These are phyloP conservation scores for Xestia ashworthii DNA, from an alignment of 2,888 invertebrate species.

Conservation along the genomic window DNA sequence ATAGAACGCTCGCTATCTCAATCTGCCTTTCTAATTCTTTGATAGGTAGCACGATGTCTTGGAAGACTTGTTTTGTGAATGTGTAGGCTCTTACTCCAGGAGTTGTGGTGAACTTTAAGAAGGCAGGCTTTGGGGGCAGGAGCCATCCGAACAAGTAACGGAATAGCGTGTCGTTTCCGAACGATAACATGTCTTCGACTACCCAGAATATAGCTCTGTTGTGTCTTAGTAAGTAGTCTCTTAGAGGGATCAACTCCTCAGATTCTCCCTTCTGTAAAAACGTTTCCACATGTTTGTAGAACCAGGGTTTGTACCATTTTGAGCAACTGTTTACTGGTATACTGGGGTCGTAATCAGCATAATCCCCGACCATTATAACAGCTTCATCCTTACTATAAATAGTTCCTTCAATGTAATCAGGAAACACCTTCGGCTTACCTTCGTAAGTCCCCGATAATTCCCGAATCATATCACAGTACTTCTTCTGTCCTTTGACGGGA, in stretches of 20 bases:
- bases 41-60: conserved; percentile 93
- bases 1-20: conserved; percentile 90
- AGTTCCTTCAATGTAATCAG: conserved; percentile 93
- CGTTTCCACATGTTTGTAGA: conserved; percentile 92
- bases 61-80: conserved; percentile 93
- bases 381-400: conserved; percentile 92
- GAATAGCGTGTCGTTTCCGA: conserved; percentile 92
- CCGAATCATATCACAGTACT: conserved; percentile 92
- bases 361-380: conserved; percentile 92
- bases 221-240: conserved; percentile 92
- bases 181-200: conserved; percentile 93
- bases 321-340: conserved; percentile 90
- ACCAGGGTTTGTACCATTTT: conserved; percentile 93
- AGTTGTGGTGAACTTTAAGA: conserved; percentile 93
- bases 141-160: conserved; percentile 92
- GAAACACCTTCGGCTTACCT: conserved; percentile 81
- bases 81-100: conserved; percentile 92
- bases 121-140: conserved; percentile 93
- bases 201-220: conserved; percentile 94
- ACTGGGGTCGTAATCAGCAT: conserved; percentile 90
- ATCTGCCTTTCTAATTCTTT: conserved; percentile 92
- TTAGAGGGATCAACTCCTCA: conserved; percentile 91
- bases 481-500: conserved; percentile 91
- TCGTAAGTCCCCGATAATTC: conserved; percentile 91
- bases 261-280: conserved; percentile 89